phyloP scores from a whole-genome alignment of 1,140 invertebrate genomes.

The Calephelis nemesis region DNA sequence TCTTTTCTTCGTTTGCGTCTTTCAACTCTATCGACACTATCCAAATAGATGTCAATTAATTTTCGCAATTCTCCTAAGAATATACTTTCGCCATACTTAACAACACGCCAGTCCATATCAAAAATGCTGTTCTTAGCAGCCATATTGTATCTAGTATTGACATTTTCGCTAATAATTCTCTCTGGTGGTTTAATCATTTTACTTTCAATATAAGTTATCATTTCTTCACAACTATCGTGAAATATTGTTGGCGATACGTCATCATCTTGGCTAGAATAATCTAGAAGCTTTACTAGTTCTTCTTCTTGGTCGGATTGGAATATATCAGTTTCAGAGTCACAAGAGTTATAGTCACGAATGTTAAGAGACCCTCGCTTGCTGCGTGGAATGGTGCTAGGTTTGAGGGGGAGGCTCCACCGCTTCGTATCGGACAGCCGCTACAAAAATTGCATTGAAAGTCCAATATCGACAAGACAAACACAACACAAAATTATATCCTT shows the following conservation, averaged over 20 bases:
- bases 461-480: slow-evolving; percentile 60
- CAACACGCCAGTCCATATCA: slow-evolving; percentile 74
- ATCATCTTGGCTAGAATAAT: slow-evolving; percentile 77
- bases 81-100: slow-evolving; percentile 75
- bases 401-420: slow-evolving; percentile 73
- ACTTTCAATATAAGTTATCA: slow-evolving; percentile 62
- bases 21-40: slow-evolving; percentile 47
- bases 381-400: slow-evolving; percentile 49
- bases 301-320: slow-evolving; percentile 90
- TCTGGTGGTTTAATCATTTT: slow-evolving; percentile 45
- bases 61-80: slow-evolving; percentile 69
- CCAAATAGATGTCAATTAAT: slow-evolving; percentile 57
- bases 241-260: slow-evolving; percentile 71
- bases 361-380: slow-evolving; percentile 52
- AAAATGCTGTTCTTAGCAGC: slow-evolving; percentile 61
- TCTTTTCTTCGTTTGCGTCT: slow-evolving; percentile 52
- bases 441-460: slow-evolving; percentile 56
- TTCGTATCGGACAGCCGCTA: slow-evolving; percentile 66
- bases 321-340: slow-evolving; percentile 86
- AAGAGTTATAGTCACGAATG: slow-evolving; percentile 61
- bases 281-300: slow-evolving; percentile 84
- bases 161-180: slow-evolving; percentile 46
- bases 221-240: slow-evolving; percentile 67
- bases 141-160: slow-evolving; percentile 61
- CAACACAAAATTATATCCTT: slow-evolving; percentile 19